A percentile compares a stretch with the other conserved stretches of the same genome.
phyloP scores from a whole-genome alignment of 2,113 vertebrate species.

The Xenus cinereus region DNA sequence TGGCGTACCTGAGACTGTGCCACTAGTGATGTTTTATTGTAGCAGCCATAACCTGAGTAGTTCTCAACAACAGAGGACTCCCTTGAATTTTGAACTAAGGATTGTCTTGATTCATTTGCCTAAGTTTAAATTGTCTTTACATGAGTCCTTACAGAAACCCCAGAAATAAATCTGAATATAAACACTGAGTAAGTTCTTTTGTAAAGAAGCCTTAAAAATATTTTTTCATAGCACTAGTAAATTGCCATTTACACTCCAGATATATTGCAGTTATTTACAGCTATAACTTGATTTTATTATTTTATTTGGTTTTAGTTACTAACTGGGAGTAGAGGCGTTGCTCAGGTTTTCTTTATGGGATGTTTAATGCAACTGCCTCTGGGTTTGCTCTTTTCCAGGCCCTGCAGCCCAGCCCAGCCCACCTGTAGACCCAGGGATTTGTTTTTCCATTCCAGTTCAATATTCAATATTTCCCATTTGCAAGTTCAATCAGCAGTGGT shows the following conservation, averaged over 20 bases:
- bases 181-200: neutral
- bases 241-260: neutral
- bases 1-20: accelerated
- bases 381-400: neutral
- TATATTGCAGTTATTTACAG: too few relatives aligned
- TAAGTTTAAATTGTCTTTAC: neutral
- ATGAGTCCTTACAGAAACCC: neutral
- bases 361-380: neutral
- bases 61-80: neutral
- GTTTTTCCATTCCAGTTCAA: neutral
- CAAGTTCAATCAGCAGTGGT: neutral
- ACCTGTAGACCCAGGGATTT: accelerated
- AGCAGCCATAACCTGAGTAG: neutral
- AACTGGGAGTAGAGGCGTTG: neutral
- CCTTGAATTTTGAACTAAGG: neutral
- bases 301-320: accelerated
- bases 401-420: accelerated
- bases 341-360: neutral
- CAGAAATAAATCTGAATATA: neutral
- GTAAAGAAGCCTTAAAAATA: neutral
- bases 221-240: neutral
- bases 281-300: too few relatives aligned
- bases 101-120: neutral
- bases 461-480: neutral
- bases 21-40: neutral